A percentile compares a stretch with the other conserved stretches of the same genome.
phyloP scores from a whole-genome alignment of 1,140 invertebrate species.

The Bombus terrestris region DNA sequence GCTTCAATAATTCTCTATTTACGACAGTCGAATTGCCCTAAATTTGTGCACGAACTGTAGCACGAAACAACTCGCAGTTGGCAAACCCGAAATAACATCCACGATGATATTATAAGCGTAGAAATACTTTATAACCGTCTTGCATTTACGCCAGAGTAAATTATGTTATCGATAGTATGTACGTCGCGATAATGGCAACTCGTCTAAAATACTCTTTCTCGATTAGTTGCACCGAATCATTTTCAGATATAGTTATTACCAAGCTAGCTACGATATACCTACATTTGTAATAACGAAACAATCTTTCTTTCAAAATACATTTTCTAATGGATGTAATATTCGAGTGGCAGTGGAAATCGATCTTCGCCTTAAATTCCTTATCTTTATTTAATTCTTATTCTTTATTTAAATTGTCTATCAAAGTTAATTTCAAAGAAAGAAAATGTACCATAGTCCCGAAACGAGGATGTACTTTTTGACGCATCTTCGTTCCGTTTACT shows the following conservation, averaged over 20 bases:
- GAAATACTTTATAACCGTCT: conserved; percentile 56
- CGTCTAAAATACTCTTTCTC: conserved; percentile 49
- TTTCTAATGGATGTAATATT: background rate
- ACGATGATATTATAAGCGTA: conserved; percentile 47
- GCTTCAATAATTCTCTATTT: background rate
- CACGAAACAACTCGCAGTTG: conserved; percentile 24
- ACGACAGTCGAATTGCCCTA: conserved; percentile 3
- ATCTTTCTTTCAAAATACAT: background rate
- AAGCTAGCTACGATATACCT: too few species aligned
- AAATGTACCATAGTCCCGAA: too few species aligned
- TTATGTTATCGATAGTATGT: conserved; percentile 49
- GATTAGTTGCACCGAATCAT: too few species aligned
- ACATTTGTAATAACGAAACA: too few species aligned
- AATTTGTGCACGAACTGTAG: background rate
- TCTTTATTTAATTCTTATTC: too few species aligned
- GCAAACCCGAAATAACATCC: conserved; percentile 59
- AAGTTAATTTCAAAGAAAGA: too few species aligned
- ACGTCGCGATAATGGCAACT: background rate
- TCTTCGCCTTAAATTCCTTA: background rate
- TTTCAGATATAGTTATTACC: background rate
- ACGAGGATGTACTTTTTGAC: too few species aligned
- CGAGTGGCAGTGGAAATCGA: background rate
- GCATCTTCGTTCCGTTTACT: too few species aligned
- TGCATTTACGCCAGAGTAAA: conserved; percentile 46
- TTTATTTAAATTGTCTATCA: too few species aligned